Base-by-base conservation (phyloP, 2,113 vertebrate genomes). In the Patagioenas fasciata region DNA sequence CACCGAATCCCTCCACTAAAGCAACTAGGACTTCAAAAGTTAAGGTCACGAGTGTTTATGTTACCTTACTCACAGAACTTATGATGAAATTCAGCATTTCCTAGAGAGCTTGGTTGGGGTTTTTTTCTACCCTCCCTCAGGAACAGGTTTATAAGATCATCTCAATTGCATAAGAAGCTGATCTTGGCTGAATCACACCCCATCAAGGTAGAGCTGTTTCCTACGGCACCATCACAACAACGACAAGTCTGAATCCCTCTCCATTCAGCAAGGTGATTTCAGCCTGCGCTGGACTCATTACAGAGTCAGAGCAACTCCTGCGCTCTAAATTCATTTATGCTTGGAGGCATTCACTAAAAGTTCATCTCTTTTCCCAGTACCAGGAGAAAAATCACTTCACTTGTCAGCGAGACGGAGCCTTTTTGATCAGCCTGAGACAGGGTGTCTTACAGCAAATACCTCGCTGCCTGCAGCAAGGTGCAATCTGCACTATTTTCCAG, bases 151-250 rank as follows among this genome's bases (percentile, higher is more conserved):
- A 31, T 17, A 6, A 71, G 61, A 25, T n/a, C 58, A 32, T 11
- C 57, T 78, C 69, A 56, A 1, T 3, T 23, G 24, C 44, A 5
- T 2, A 3, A 44, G 40, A 19, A 58, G 16, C 24, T 14, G 24
- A 26, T 64, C 13, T 42, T 26, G 51, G 53, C 73, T 67, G 57
- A 66, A 60, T 34, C 42, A 21, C 18, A 1, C 20, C 67, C 32
- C 40, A 23, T 5, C 14, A 24, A 58, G 28, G 16, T 21, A 54
- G 29, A 21, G 24, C 36, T 72, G 32, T 19, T n/a, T 54, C 61
- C 65, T 31, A 13, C 38, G 12, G 56, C 48, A 20, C 0, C 0
- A 21, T 13, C 1, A 16, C 56, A 67, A 11, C 0, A 0, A 48
- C 0, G 29, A 29, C 44, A 85, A 36, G 32, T 3, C 70, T 16